These are phyloP conservation scores for Uropetala carovei DNA, from an alignment of 2,888 invertebrate species.

Conservation along the genomic window DNA sequence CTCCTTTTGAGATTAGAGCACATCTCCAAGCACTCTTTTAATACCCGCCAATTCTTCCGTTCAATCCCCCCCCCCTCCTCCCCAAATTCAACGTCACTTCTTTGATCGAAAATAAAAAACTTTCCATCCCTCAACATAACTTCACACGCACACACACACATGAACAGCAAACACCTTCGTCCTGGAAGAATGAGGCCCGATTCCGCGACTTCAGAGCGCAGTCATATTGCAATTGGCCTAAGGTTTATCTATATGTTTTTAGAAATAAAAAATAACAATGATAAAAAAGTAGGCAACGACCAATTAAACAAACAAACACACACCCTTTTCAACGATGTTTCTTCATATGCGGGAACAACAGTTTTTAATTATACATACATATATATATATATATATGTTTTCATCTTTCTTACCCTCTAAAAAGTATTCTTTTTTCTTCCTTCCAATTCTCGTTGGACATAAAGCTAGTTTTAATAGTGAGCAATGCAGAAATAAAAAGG, in stretches of 20 bases:
- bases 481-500: conserved; percentile 42
- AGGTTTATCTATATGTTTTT: background rate
- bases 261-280: conserved; percentile 42
- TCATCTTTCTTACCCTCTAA: background rate
- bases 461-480: conserved; percentile 45
- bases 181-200: background rate
- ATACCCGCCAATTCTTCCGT: background rate
- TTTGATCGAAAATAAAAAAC: background rate
- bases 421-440: background rate
- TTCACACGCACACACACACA: background rate
- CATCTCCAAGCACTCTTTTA: background rate
- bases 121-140: background rate
- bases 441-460: conserved; percentile 10
- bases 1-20: background rate
- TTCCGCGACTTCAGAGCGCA: background rate
- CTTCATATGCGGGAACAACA: background rate
- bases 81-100: background rate
- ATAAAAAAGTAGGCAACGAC: conserved; percentile 47
- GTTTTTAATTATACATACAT: background rate
- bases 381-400: conserved; percentile 21
- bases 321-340: conserved; percentile 4
- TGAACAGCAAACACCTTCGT: background rate
- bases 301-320: conserved; percentile 30
- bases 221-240: background rate
- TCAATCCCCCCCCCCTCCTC: background rate